Percentiles rank a stretch among this genome's conserved stretches.
These are phyloP conservation scores for Xanthia togata DNA, from an alignment of 2,888 invertebrate species.

Conservation along the genomic window DNA sequence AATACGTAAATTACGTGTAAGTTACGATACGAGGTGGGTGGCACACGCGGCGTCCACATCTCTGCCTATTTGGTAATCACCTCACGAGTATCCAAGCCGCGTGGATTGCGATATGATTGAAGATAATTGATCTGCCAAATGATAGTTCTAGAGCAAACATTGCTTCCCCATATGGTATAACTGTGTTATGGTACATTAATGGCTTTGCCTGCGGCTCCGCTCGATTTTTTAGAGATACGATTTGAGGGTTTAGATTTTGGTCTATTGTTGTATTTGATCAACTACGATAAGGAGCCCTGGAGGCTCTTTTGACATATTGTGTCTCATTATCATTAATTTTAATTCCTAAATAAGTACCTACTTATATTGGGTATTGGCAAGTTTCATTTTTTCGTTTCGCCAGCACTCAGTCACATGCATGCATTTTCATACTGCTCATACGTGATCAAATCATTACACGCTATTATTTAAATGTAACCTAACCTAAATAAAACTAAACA, in stretches of 20 bases:
- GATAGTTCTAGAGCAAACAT: constrained; percentile 72
- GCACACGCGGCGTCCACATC: constrained; percentile 62
- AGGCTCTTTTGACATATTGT: constrained; percentile 9
- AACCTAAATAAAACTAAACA: neutral
- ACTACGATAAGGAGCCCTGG: neutral
- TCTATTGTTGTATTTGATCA: constrained; percentile 22
- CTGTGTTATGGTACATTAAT: constrained; percentile 46
- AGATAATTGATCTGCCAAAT: constrained; percentile 74
- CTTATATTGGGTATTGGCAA: no score
- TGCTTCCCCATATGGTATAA: constrained; percentile 54
- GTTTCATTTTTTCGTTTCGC: neutral
- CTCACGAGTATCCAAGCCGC: constrained; percentile 49
- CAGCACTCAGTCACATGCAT: neutral
- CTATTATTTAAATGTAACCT: neutral
- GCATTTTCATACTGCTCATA: neutral
- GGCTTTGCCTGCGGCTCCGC: constrained; percentile 21
- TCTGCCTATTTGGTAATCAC: constrained; percentile 71
- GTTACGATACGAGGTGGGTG: constrained; percentile 67
- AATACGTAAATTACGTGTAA: constrained; percentile 47
- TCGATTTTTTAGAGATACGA: constrained; percentile 17
- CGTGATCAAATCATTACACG: neutral
- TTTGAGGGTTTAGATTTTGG: constrained; percentile 8
- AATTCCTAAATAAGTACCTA: neutral
- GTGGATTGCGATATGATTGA: constrained; percentile 73
- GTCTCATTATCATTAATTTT: neutral